Evolutionary conservation across 2,888 invertebrate genomes (phyloP).

Genomic region (Synanthedon andrenaeformis): DNA sequence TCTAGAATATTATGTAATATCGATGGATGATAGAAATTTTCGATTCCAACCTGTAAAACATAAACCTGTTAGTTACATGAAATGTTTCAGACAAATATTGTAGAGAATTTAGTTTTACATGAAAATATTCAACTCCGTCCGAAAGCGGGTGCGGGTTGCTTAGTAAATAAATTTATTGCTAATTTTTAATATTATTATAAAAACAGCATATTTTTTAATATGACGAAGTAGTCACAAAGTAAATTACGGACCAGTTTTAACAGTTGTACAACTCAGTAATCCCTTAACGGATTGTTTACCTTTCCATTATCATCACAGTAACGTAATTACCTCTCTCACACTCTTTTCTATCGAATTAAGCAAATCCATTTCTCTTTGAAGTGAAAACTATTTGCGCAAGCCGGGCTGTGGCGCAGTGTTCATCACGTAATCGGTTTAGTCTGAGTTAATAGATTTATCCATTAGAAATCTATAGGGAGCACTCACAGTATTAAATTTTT

Average conservation of each 20-base stretch:
- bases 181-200: no score
- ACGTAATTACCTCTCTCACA: constrained; percentile 20
- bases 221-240: background rate
- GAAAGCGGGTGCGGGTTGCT: no score
- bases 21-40: no score
- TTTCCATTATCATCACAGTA: constrained; percentile 19
- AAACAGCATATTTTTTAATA: no score
- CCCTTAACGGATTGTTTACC: constrained; percentile 8
- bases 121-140: no score
- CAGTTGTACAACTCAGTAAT: background rate
- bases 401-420: background rate
- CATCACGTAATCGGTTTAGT: background rate
- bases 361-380: constrained; percentile 12
- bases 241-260: background rate
- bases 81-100: no score
- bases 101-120: no score
- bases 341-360: constrained; percentile 19
- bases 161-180: no score
- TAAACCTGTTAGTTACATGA: no score
- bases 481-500: background rate
- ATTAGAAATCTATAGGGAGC: background rate
- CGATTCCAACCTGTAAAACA: no score
- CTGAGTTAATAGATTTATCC: background rate
- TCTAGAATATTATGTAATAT: no score
- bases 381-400: constrained; percentile 7